Base-by-base conservation (phyloP, 2,888 invertebrate genomes). In the Alloplasta piceator region DNA sequence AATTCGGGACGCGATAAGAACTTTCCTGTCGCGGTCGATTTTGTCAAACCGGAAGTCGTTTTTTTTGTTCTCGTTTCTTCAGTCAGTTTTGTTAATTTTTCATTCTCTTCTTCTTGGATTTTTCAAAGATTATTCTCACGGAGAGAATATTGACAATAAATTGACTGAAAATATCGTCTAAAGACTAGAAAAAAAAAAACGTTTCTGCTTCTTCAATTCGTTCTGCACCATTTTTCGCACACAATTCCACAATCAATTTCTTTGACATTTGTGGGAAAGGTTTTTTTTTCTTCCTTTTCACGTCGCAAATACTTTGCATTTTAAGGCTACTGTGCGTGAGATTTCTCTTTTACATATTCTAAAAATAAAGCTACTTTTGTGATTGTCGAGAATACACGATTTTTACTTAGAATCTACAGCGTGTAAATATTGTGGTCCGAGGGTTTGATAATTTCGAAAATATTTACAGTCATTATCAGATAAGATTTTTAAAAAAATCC, bases 311-410 rank as follows among this genome's bases (percentile, higher is more conserved):
- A 14, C 36, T 43, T 12, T 66, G 67, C 61, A 72, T 46, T 10
- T 63, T 64, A 63, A 81, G 63, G 70, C 76, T 73, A 73, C 50
- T 66, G 60, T 36, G 58, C 36, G 46, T 64, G 43, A 48, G 55
- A 38, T 39, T 56, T 58, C 48, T 56, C 64, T 61, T 60, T 56
- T 60, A 80, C 10, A 55, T 43, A 48, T 73, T 81, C 77, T 81
- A 81, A 74, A 77, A 74, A 77, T 81, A 81, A 77, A 77, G 63
- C 68, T 77, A 81, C 70, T 73, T 74, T 74, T 56, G 80, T 77
- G 80, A 81, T 81, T 81, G 80, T 81, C 80, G 73, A 77, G 63
- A 81, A 46, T 73, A 81, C 70, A 73, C 39, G 63, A 63, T 43
- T 55, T 43, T 38, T 46, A 55, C 7, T 66, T 41, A 50, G 10